Evolutionary conservation across 2,888 invertebrate genomes (phyloP), one percentile per base, ranked within the genome.

Genomic region (Amphipyra tragopoginis): DNA sequence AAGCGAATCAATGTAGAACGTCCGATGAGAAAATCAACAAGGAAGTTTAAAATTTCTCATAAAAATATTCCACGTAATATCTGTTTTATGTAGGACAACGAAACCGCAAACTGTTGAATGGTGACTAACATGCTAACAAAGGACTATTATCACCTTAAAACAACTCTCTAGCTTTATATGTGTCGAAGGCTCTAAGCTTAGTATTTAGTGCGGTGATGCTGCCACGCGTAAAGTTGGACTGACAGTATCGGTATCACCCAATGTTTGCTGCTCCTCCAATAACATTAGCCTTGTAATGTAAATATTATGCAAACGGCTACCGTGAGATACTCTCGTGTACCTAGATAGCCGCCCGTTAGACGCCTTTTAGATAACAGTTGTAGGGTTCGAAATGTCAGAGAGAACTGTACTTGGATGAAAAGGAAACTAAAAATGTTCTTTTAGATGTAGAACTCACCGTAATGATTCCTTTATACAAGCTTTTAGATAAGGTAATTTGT

Each of bases 401-500:
- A 33, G 9, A 42, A 42, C 29, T 13, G n/a, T n/a, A n/a, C n/a
- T n/a, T n/a, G n/a, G n/a, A n/a, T n/a, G n/a, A n/a, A n/a, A 5
- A 38, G n/a, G 4, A 38, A 38, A 38, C 5, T 5, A n/a, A n/a
- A n/a, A n/a, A 2, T n/a, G n/a, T 38, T n/a, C n/a, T n/a, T 5
- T 8, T n/a, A 11, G 48, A 47, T 68, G n/a, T 50, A 42, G 38
- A 69, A 82, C 87, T 84, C 85, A 97, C 97, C 97, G 95, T 79
- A 97, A 89, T 0, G 97, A 96, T 91, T 97, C 97, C 87, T 97
- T 97, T 70, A 97, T 96, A 83, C 97, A 97, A 21, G 97, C 97
- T 78, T 96, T 96, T 59, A 97, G 93, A 88, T 96, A 97, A 33
- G 96, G 96, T 83, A 97, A 92, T 75, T 95, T 95, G 73, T 96